Evolutionary conservation across 2,888 invertebrate species (phyloP), one percentile per base, ranked within the genome.

Genomic region (Nasonia oneida): DNA sequence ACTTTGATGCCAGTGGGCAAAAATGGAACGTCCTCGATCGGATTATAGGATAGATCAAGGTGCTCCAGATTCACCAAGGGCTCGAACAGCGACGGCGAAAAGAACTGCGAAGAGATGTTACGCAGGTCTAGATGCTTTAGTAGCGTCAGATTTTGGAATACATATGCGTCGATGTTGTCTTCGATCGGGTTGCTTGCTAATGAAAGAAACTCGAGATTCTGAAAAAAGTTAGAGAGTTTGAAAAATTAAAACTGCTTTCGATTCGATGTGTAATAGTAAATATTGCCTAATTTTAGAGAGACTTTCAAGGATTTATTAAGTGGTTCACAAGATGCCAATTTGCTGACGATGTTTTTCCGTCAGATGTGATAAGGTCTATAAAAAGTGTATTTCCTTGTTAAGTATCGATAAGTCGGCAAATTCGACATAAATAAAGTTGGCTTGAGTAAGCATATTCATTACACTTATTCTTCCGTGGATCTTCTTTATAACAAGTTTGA

Each of bases 1-100:
- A 94, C 94, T 89, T 95, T 94, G 8, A 96, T 89, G 42, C 93
- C 94, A 18, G 93, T 93, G 0, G 96, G 96, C 81, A 96, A 89
- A 53, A 94, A 93, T 39, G 96, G 96, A 12, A 96, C 91, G 5
- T 93, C 92, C 0, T 90, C 92, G 2, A 96, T 92, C 18, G 94
- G 94, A 90, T 96, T 96, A 29, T 83, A 84, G 0, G 93, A 93
- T 33, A 93, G 85, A 80, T 92, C 91, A 15, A 93, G 81, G 15
- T 86, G 84, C 2, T 89, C 90, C 18, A 93, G 87, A 57, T 90
- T 92, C 1, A 81, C 83, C 37, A 93, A 80, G 0, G 91, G 89
- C 61, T 90, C 90, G 86, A 93, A 92, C n/a, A 92, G 80, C 8
- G 89, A 87, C 10, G 89, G 64, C 0, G 91, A 89, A 15, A 93